Evolutionary conservation across 2,113 vertebrate species (phyloP), one percentile per base, ranked within the genome.

Genomic region (Halichoerus grypus): DNA sequence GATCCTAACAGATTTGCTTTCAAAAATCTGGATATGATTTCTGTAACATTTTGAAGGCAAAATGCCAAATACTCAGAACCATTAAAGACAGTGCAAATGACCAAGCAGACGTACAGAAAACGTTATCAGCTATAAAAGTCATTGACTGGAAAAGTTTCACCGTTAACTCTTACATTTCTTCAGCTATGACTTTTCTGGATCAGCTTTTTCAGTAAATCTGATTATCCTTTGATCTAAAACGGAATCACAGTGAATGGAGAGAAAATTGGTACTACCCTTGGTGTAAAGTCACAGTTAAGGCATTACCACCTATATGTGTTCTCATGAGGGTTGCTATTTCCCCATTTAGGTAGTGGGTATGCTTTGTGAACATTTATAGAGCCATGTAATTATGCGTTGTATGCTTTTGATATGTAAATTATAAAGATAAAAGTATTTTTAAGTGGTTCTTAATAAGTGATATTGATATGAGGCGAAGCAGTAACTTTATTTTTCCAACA

Each of bases 11-110:
- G 49, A 96, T 94, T 93, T 91, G 33, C 79, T 84, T 97, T 95
- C 28, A 80, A 93, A 95, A 95, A 93, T 96, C 93, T 97, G 83
- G 82, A 94, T 97, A 59, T 97, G 74, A 94, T 97, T 97, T 97
- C 84, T 1, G 0, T 63, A 96, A 93, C 88, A 95, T 91, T 95
- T 93, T 21, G n/a, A 94, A n/a, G 88, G 85, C 79, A 93, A 91
- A 79, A 93, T 83, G 81, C 89, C 71, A 98, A 97, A 95, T 92
- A 8, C 6, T 94, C 51, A 89, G 26, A 95, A 96, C 81, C 81
- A 74, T 90, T 96, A 84, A 96, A 92, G 87, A 94, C 21, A 84
- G 33, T 76, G 72, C 89, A 94, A 96, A 95, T 94, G 93, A 92
- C 93, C 95, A 90, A 80, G 33, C 11, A 71, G 33, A 59, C 6